Base-by-base conservation (phyloP, 2,888 invertebrate genomes). In the Conchocele bisecta region DNA sequence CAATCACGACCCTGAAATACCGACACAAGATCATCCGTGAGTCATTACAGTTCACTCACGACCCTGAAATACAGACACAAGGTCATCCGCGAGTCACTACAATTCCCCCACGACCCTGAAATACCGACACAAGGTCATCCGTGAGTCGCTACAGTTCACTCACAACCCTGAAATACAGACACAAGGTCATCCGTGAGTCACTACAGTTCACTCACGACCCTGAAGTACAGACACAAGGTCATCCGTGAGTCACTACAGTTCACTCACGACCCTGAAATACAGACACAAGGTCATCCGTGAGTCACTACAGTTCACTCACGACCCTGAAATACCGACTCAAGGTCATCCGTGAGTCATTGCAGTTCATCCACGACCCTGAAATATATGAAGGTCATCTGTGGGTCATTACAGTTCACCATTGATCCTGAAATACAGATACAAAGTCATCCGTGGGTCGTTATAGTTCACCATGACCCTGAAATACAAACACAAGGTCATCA, bases 1-100 rank as follows among this genome's bases (percentile, higher is more conserved):
- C 17, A 91, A 76, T 90, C 91, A 91, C 4, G 90, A 90, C 39
- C 83, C 89, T 90, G 83, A 48, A n/a, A n/a, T n/a, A n/a, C n/a
- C n/a, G n/a, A n/a, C n/a, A 84, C 24, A 85, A 74, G 61, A 86
- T 82, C 64, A 90, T 83, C 28, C 85, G 79, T 0, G 89, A 86
- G 76, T 91, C 91, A 75, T 91, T 91, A 66, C 90, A 91, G 69
- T 90, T 86, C 17, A 91, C 77, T 90, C 91, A 91, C 4, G 90
- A 90, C 39, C 83, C 89, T 90, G 83, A 48, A n/a, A n/a, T n/a
- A n/a, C n/a, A n/a, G n/a, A n/a, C n/a, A n/a, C n/a, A n/a, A n/a
- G n/a, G n/a, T n/a, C n/a, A n/a, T n/a, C n/a, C n/a, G n/a, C n/a
- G n/a, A n/a, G n/a, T n/a, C n/a, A n/a, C n/a, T n/a, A n/a, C n/a